These are phyloP conservation scores for Corythoichthys haematopterus DNA, from an alignment of 2,113 vertebrate genomes.

Conservation along the genomic window DNA sequence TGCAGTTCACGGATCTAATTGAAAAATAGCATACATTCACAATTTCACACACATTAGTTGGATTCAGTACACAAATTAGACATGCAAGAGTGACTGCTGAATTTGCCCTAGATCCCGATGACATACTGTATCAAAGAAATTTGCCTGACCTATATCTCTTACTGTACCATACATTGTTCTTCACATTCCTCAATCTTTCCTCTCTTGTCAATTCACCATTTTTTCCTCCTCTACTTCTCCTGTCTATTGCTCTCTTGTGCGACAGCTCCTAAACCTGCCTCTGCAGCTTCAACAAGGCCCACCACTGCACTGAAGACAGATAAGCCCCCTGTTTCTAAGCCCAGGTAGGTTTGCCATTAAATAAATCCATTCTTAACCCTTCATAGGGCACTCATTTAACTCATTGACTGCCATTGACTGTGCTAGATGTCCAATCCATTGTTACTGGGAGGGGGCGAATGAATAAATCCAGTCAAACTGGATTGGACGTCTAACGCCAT, in stretches of 20 bases:
- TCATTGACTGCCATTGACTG: too few relatives aligned
- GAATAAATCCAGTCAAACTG: too few relatives aligned
- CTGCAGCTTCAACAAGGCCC: constrained; percentile 56
- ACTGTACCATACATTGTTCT: neutral
- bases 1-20: constrained; percentile 14
- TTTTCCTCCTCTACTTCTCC: neutral
- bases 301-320: constrained; percentile 50
- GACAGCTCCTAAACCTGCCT: constrained; percentile 37
- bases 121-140: constrained; percentile 8
- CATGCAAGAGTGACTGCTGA: constrained; percentile 28
- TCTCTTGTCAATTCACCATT: neutral
- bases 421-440: too few relatives aligned
- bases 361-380: constrained; percentile 3
- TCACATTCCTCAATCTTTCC: neutral
- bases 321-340: constrained; percentile 66
- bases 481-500: too few relatives aligned
- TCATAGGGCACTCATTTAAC: too few relatives aligned
- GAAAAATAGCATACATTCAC: constrained; percentile 12
- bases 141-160: constrained; percentile 29
- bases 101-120: constrained; percentile 36
- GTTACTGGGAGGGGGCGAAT: too few relatives aligned
- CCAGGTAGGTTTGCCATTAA: constrained; percentile 63
- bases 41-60: constrained; percentile 6
- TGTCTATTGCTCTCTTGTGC: neutral
- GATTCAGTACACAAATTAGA: constrained; percentile 39